phyloP scores from a whole-genome alignment of 2,888 invertebrate genomes.

The Tinea trinotella region DNA sequence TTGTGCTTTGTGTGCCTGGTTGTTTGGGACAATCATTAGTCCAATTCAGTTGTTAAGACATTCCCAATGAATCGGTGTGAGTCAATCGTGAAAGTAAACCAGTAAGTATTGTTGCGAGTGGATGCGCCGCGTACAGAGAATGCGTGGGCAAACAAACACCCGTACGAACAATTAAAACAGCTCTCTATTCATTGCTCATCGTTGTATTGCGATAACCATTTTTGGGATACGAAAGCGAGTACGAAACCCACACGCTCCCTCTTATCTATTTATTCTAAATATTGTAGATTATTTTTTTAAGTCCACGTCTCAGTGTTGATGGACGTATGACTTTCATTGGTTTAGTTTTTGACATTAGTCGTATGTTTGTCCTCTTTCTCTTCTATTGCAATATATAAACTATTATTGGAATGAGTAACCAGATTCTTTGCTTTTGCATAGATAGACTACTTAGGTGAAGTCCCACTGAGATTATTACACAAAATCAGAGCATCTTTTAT shows the following conservation, averaged over 20 bases:
- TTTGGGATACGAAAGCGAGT: slow-evolving; percentile 33
- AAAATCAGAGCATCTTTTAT: no score
- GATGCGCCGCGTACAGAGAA: slow-evolving; percentile 56
- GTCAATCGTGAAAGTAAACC: slow-evolving; percentile 68
- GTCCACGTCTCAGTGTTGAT: background rate
- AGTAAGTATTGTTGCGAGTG: slow-evolving; percentile 65
- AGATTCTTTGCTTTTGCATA: no score
- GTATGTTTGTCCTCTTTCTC: no score
- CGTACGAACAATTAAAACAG: slow-evolving; percentile 53
- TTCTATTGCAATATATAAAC: no score
- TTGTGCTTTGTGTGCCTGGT: background rate
- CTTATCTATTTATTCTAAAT: background rate
- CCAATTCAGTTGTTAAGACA: slow-evolving; percentile 41
- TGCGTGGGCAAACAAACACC: slow-evolving; percentile 49
- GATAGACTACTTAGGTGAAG: no score
- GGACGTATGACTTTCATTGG: background rate
- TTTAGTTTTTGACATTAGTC: background rate
- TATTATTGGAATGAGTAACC: no score
- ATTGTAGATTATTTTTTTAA: background rate
- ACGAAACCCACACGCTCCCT: background rate
- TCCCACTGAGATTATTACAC: no score
- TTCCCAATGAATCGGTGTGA: background rate
- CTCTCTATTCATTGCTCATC: slow-evolving; percentile 73
- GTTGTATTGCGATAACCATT: slow-evolving; percentile 63
- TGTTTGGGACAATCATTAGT: slow-evolving; percentile 42